Evolutionary conservation across 2,888 invertebrate species (phyloP).

Genomic region (Neocrepidodera transversa): DNA sequence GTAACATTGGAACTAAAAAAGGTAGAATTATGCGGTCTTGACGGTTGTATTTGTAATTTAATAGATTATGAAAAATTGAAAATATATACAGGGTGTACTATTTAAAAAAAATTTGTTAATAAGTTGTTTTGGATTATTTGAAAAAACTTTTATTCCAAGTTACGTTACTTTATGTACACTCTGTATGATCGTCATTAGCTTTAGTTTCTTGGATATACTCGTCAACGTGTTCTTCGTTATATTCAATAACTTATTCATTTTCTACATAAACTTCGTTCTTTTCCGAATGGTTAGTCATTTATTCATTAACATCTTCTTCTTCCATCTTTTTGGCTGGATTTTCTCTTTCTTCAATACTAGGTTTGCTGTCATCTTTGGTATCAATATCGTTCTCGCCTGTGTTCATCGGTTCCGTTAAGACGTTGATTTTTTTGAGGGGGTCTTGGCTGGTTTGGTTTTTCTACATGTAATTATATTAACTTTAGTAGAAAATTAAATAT

Average conservation of each 20-base stretch:
- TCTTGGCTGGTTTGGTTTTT: constrained; percentile 45
- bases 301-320: constrained; percentile 21
- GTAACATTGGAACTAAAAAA: no score
- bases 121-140: no score
- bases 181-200: no score
- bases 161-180: no score
- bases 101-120: no score
- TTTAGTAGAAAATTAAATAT: constrained; percentile 26
- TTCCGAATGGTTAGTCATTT: constrained; percentile 38
- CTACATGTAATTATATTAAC: constrained; percentile 47
- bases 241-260: neutral
- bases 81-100: no score
- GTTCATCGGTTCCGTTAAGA: constrained; percentile 44
- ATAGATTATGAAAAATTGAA: no score
- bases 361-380: no score
- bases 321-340: constrained; percentile 18
- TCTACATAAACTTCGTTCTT: constrained; percentile 35
- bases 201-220: no score
- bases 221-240: neutral
- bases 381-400: constrained; percentile 49
- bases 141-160: no score
- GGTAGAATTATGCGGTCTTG: no score
- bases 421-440: constrained; percentile 38
- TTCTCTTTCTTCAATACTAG: constrained; percentile 37
- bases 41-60: no score